These are phyloP conservation scores for Anoura caudifer DNA, from an alignment of 2,113 vertebrate genomes.

Conservation along the genomic window DNA sequence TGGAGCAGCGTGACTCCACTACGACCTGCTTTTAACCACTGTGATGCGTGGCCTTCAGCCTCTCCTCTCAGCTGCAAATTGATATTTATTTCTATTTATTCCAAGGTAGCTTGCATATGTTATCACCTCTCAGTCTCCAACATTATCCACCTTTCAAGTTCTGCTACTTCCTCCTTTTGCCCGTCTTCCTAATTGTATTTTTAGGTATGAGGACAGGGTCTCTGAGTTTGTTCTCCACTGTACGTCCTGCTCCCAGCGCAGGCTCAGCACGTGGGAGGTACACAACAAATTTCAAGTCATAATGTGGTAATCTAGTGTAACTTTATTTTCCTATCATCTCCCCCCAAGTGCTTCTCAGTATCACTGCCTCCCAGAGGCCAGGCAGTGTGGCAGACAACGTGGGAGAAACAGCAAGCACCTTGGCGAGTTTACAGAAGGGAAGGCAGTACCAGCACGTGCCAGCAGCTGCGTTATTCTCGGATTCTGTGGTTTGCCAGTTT, in stretches of 20 bases:
- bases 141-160: background rate
- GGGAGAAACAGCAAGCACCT: background rate
- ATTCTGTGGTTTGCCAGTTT: background rate
- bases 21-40: rapidly evolving
- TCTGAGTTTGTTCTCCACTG: background rate
- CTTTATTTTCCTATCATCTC: background rate
- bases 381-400: background rate
- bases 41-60: rapidly evolving
- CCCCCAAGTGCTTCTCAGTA: background rate
- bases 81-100: background rate
- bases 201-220: background rate
- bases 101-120: background rate
- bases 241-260: background rate
- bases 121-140: background rate
- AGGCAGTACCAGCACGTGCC: rapidly evolving
- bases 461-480: background rate
- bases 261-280: background rate
- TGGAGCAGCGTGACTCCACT: background rate
- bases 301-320: background rate
- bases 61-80: background rate
- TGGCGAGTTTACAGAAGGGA: background rate
- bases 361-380: background rate
- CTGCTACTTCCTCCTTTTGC: background rate
- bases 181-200: background rate
- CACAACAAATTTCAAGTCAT: background rate